A percentile compares a stretch with the other conserved stretches of the same genome.
phyloP scores from a whole-genome alignment of 2,888 invertebrate genomes.

The Homarus gammarus region DNA sequence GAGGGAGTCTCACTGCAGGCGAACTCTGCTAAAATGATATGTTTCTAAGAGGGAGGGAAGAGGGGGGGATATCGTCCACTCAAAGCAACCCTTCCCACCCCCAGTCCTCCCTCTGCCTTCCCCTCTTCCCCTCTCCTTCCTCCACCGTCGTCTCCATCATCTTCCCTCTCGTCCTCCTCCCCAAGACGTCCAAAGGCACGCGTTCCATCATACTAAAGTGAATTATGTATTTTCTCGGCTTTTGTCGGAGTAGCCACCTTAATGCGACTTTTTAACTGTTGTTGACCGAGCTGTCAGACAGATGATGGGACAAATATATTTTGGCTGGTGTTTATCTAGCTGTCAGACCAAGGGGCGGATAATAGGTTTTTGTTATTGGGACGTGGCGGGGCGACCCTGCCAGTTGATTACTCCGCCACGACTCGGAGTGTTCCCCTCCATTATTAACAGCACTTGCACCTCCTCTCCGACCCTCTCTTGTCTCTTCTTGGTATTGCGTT shows the following conservation, averaged over 20 bases:
- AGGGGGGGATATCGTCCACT: background rate
- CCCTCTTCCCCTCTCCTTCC: background rate
- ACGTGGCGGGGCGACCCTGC: background rate
- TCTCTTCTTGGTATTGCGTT: background rate
- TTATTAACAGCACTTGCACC: background rate
- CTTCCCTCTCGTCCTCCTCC: background rate
- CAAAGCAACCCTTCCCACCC: constrained; percentile 8
- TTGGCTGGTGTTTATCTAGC: constrained; percentile 27
- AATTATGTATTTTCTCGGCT: constrained; percentile 53
- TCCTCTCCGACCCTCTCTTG: background rate
- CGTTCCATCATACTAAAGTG: constrained; percentile 28
- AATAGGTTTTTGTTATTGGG: constrained; percentile 2
- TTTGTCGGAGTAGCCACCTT: constrained; percentile 50
- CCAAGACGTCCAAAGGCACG: constrained; percentile 16
- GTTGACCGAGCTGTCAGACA: constrained; percentile 48
- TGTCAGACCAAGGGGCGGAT: constrained; percentile 21
- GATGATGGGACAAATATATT: constrained; percentile 47
- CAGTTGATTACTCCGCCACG: background rate
- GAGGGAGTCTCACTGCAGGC: constrained; percentile 64
- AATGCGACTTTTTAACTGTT: constrained; percentile 52
- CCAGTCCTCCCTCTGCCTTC: background rate
- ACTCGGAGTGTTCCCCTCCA: background rate
- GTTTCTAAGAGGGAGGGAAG: constrained; percentile 32
- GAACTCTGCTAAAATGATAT: constrained; percentile 63
- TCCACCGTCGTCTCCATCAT: background rate